phyloP scores from a whole-genome alignment of 2,888 invertebrate species.

The Drosophila maculinotata region DNA sequence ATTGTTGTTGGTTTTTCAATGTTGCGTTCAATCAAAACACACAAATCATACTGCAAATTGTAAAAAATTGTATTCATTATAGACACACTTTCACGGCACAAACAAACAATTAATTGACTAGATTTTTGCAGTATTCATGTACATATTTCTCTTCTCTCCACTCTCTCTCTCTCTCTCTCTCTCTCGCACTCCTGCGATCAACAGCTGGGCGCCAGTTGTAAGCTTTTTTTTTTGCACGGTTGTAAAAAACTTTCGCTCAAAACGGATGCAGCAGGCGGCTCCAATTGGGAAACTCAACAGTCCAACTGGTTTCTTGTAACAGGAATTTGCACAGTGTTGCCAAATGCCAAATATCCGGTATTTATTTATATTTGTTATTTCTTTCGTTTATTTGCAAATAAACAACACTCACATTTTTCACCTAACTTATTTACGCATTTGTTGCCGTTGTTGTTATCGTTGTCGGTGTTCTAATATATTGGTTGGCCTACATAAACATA shows the following conservation, averaged over 20 bases:
- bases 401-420: slow-evolving; percentile 29
- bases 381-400: slow-evolving; percentile 14
- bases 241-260: slow-evolving; percentile 76
- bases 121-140: slow-evolving; percentile 43
- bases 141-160: slow-evolving; percentile 2
- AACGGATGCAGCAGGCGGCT: slow-evolving; percentile 68
- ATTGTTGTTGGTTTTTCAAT: slow-evolving; percentile 34
- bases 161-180: slow-evolving; percentile 22
- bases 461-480: slow-evolving; percentile 69
- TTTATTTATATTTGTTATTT: slow-evolving; percentile 29
- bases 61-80: slow-evolving; percentile 70
- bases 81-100: slow-evolving; percentile 57
- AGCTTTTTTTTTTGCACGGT: slow-evolving; percentile 29
- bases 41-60: slow-evolving; percentile 63
- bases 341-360: slow-evolving; percentile 53
- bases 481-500: slow-evolving; percentile 67
- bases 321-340: slow-evolving; percentile 63
- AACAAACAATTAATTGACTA: slow-evolving; percentile 71
- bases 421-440: slow-evolving; percentile 44
- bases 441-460: slow-evolving; percentile 2
- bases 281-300: slow-evolving; percentile 36
- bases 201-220: slow-evolving; percentile 66
- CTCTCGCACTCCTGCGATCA: slow-evolving; percentile 31
- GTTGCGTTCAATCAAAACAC: slow-evolving; percentile 67
- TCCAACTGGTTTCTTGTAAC: slow-evolving; percentile 70